Conservation (phyloP, 2,888 invertebrate genomes). For the Nineta flava region DNA sequence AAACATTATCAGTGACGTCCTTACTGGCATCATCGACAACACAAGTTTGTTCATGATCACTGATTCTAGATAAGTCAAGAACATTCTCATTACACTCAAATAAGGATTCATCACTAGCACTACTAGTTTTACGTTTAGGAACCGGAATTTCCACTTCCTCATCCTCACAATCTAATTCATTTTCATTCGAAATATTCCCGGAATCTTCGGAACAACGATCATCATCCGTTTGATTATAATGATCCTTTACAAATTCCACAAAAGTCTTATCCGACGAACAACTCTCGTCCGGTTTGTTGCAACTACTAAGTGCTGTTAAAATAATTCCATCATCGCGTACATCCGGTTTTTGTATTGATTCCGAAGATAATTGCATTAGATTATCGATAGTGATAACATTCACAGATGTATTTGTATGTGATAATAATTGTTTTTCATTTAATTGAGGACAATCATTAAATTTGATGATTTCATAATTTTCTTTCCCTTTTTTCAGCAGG, state of each 20-base stretch:
- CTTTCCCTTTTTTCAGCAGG: not conserved
- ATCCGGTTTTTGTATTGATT: not conserved
- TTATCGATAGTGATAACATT: not conserved
- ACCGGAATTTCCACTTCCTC: constrained; percentile 6
- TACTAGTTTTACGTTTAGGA: constrained; percentile 2
- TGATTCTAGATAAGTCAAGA: not conserved
- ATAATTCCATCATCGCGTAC: not conserved
- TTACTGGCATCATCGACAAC: not conserved
- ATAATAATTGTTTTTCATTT: not conserved
- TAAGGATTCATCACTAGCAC: constrained; percentile 1
- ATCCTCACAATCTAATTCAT: constrained; percentile 28
- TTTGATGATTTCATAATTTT: not conserved
- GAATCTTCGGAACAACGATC: constrained; percentile 58
- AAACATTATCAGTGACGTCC: not conserved
- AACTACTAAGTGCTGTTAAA: not conserved
- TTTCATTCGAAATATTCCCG: constrained; percentile 65
- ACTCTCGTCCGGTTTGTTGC: not conserved
- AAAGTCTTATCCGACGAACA: not conserved
- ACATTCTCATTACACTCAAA: not conserved
- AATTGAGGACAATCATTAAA: not conserved
- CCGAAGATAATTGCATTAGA: not conserved
- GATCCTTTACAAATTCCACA: not conserved
- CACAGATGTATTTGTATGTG: not conserved
- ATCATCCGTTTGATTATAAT: constrained; percentile 27
- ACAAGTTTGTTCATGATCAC: too few relatives aligned